Percentiles rank a stretch among this genome's conserved stretches.
These are phyloP conservation scores for Heliocidaris tuberculata DNA, from an alignment of 35 echinoderm and acorn worm genomes.

Conservation along the genomic window DNA sequence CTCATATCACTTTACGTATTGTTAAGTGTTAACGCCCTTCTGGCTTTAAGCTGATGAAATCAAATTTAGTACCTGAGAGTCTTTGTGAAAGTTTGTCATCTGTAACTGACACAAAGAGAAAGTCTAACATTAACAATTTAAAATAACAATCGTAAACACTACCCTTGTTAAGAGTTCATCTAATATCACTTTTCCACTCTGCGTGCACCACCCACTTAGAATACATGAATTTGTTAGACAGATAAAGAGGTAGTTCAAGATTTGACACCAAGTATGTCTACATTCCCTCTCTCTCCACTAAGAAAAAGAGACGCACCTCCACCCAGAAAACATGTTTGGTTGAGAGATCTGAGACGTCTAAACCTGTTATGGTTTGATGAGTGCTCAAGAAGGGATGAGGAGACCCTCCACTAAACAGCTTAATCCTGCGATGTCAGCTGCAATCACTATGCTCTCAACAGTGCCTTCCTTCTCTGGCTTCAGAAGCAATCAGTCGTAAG, in stretches of 20 bases:
- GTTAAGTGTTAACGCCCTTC: not conserved
- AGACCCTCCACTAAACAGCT: not conserved
- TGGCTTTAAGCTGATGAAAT: not conserved
- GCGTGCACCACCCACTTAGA: not conserved
- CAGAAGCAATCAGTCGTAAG: not conserved
- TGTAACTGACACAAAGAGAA: not conserved
- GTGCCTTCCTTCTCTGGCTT: not conserved
- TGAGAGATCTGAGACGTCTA: not conserved
- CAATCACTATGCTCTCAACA: not conserved
- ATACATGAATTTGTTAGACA: not conserved
- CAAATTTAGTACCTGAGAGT: slow-evolving; percentile 17
- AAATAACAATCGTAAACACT: not conserved
- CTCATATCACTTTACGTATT: not conserved
- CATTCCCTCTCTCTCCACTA: not conserved
- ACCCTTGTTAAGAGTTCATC: not conserved
- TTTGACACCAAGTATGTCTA: not conserved
- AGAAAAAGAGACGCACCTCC: not conserved
- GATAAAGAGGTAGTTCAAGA: not conserved
- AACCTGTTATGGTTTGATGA: not conserved
- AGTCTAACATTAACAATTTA: not conserved
- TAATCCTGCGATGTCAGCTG: not conserved
- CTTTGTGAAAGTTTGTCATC: not conserved
- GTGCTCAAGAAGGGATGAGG: not conserved
- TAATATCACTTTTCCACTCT: not conserved
- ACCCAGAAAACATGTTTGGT: not conserved